Evolutionary conservation across 2,888 invertebrate species (phyloP), one percentile per base, ranked within the genome.

Genomic region (Morpho achilles): DNA sequence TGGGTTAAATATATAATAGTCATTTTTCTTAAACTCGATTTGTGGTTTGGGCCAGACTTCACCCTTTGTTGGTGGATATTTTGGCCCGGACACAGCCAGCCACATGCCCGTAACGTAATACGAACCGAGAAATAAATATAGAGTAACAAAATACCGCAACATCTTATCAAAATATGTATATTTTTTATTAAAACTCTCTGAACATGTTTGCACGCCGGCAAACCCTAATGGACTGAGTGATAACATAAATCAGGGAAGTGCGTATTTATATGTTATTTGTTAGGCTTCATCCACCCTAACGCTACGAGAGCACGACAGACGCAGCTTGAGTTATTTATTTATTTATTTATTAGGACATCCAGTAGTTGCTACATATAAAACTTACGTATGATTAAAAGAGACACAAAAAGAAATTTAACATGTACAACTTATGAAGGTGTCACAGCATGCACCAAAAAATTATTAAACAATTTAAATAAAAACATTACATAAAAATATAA

Each of bases 41-140:
- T 92, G 92, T 0, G 95, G 94, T 71, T 91, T 82, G 0, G 95
- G 95, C 95, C 95, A 95, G 0, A 94, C 91, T 76, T 92, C 91
- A 1, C 95, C 95, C 61, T 88, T 85, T 0, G 94, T 93, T 0
- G 93, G 84, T 0, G 77, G 82, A 9, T 91, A 88, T 72, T 73
- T 77, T 0, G 93, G 91, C 0, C 93, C 93, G 9, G 88, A 77
- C 46, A 86, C 74, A 5, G 83, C 77, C 63, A 73, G 57, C 60
- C 58, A 56, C 53, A 61, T 58, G 23, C 58, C 50, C 7, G 46
- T 47, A 7, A 32, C 58, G 22, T 51, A 53, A 43, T 56, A 53
- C 32, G 45, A n/a, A 23, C 56, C 45, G 51, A 61, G 41, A 51
- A 39, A 61, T 54, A 54, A 47, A 54, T 23, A 54, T 1, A 56